Percentiles rank a stretch among this genome's conserved stretches.
These are phyloP conservation scores for Eurytoma californica DNA, from an alignment of 2,888 invertebrate species.

Conservation along the genomic window DNA sequence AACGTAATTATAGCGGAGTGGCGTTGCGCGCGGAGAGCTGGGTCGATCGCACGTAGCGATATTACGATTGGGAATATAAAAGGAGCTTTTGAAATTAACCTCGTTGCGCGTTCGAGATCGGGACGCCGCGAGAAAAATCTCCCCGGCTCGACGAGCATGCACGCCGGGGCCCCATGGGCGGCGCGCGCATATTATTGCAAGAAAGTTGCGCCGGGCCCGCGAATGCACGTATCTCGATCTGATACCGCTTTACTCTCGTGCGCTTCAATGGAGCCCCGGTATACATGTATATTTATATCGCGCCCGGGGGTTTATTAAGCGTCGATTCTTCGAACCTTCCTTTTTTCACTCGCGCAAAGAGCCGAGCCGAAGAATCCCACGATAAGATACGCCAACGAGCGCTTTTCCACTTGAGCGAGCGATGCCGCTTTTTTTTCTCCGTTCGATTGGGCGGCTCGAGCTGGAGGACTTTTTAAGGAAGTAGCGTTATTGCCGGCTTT, in stretches of 20 bases:
- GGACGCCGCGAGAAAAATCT: slow-evolving; percentile 17
- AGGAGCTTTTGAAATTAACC: slow-evolving; percentile 50
- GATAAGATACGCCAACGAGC: slow-evolving; percentile 32
- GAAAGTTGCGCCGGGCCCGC: slow-evolving; percentile 27
- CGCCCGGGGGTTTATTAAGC: slow-evolving; percentile 26
- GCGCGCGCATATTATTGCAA: slow-evolving; percentile 7
- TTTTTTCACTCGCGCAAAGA: too few species aligned
- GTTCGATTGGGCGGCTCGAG: too few species aligned
- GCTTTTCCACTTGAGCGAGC: slow-evolving; percentile 7
- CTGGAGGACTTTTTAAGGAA: too few species aligned
- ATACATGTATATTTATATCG: neutral
- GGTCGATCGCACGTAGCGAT: slow-evolving; percentile 19
- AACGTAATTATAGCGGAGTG: slow-evolving; percentile 17
- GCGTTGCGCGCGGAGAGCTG: neutral
- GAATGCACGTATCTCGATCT: slow-evolving; percentile 6
- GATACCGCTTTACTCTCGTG: neutral
- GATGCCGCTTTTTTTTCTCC: neutral
- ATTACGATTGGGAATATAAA: slow-evolving; percentile 20
- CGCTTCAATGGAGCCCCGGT: neutral
- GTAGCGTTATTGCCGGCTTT: too few species aligned
- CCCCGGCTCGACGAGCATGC: neutral
- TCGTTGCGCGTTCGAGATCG: slow-evolving; percentile 38
- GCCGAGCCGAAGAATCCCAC: slow-evolving; percentile 13
- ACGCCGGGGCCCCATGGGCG: too few species aligned
- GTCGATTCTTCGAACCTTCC: neutral